Evolutionary conservation across 2,113 vertebrate species (phyloP).

Genomic region (Axis porcinus): DNA sequence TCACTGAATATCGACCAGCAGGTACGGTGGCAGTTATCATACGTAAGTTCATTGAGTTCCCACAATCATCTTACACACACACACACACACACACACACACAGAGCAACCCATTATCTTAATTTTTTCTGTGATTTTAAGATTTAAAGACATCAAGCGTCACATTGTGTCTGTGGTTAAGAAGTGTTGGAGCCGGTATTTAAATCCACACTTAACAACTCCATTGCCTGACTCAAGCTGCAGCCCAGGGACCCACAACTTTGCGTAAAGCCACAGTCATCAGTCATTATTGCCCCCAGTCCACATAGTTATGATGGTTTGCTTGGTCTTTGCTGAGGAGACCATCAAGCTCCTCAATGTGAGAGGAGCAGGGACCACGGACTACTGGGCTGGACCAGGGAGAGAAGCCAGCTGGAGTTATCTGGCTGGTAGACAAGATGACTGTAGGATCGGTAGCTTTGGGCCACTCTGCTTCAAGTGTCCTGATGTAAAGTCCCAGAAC

Average conservation of each 20-base stretch:
- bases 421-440: background rate
- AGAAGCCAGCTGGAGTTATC: fast-evolving
- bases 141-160: background rate
- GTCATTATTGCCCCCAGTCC: no score
- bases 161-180: fast-evolving
- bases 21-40: fast-evolving
- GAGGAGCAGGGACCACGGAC: background rate
- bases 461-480: fast-evolving
- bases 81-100: background rate
- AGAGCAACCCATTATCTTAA: fast-evolving
- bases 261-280: background rate
- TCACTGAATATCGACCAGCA: fast-evolving
- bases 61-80: background rate
- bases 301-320: background rate
- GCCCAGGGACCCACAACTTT: background rate
- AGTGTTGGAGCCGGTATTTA: background rate
- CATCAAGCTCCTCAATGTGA: background rate
- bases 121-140: background rate
- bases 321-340: background rate
- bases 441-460: background rate
- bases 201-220: background rate
- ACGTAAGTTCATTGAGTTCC: fast-evolving
- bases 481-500: no score
- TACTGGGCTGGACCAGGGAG: background rate
- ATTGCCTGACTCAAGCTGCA: no score